phyloP scores from a whole-genome alignment of 1,140 invertebrate genomes.

The Spodoptera frugiperda region DNA sequence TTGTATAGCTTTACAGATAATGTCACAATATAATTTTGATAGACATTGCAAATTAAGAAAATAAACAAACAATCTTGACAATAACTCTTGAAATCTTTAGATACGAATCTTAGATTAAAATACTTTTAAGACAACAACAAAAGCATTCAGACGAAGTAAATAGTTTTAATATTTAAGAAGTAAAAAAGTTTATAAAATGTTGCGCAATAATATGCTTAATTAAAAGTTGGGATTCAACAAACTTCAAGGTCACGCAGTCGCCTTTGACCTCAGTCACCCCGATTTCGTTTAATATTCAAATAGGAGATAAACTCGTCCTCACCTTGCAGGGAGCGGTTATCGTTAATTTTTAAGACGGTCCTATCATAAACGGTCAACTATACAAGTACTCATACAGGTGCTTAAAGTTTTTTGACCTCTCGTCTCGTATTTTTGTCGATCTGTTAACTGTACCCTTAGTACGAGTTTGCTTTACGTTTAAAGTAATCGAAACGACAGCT shows the following conservation, averaged over 20 bases:
- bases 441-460: not conserved
- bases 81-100: too few species aligned
- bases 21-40: constrained; percentile 7
- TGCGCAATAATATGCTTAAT: constrained; percentile 9
- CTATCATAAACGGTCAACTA: constrained; percentile 1
- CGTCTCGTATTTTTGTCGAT: too few species aligned
- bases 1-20: constrained; percentile 5
- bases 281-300: constrained; percentile 14
- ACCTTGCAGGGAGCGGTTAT: not conserved
- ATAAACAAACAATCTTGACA: too few species aligned
- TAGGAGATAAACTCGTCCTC: constrained; percentile 5
- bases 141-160: not conserved
- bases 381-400: constrained; percentile 6
- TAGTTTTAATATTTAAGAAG: constrained; percentile 8
- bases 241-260: constrained; percentile 6
- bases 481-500: too few species aligned
- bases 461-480: not conserved
- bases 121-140: too few species aligned
- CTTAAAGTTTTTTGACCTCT: constrained; percentile 2
- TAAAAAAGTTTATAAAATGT: not conserved
- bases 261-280: constrained; percentile 14
- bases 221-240: constrained; percentile 10
- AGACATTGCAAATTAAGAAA: not conserved
- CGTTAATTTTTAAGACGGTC: constrained; percentile 23
- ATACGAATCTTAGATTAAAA: too few species aligned